Base-by-base conservation (phyloP, 2,888 invertebrate species). In the Leptopilina drosophilae region DNA sequence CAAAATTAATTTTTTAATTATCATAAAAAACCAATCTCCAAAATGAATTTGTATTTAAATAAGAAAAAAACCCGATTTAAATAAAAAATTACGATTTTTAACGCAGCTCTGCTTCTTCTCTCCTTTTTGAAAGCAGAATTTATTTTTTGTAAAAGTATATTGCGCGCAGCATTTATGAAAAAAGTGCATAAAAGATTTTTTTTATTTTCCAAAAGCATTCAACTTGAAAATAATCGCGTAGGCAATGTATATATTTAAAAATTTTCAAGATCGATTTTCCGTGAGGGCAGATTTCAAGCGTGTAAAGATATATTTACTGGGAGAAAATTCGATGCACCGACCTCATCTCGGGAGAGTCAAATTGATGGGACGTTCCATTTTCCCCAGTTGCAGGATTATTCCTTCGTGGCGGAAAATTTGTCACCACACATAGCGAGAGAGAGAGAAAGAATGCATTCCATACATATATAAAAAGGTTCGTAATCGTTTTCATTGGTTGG, bases 361-460 rank as follows among this genome's bases (percentile, higher is more conserved):
- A 86, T 86, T 86, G 86, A 86, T 84, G 84, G 85, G 77, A 78
- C 78, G 67, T 73, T 81, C 80, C 66, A 64, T 80, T 73, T 80
- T 67, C 49, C 65, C 69, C 64, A 77, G 79, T 81, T 79, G 82
- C 67, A 81, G 82, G 86, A 86, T 86, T 85, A 86, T 84, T 86
- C 83, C 82, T 84, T 79, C 79, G 65, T 76, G 77, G 80, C 78
- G 78, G 82, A 69, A 81, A 86, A 86, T 86, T 86, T 85, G 85
- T 85, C 85, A 83, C 82, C 82, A 20, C 53, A 76, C 65, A 33
- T 33, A 33, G 26, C 1, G 3, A 26, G 26, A 26, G 26, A 26
- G 33, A 33, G 33, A 64, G 15, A 26, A 79, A 76, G 77, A 82
- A 78, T 80, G 80, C 73, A 69, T 49, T 12, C 11, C 33, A 33